Conservation (phyloP, 2,113 vertebrate genomes). For the Puma concolor region DNA sequence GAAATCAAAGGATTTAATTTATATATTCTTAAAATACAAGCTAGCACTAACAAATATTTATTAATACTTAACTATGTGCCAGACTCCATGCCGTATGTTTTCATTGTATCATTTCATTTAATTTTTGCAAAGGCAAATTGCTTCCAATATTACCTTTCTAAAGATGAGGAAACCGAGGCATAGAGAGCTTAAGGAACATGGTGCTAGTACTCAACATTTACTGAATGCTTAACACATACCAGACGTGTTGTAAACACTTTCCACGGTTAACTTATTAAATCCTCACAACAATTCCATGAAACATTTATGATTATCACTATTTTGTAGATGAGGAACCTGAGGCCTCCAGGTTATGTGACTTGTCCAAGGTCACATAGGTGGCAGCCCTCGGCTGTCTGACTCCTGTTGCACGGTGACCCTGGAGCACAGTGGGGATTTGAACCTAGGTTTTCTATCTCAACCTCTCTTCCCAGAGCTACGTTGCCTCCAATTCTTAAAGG, state of each 20-base stretch:
- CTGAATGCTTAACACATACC: neutral
- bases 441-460: neutral
- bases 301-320: neutral
- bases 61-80: neutral
- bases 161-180: neutral
- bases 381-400: neutral
- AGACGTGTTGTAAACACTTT: neutral
- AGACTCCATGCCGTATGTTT: neutral
- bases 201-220: neutral
- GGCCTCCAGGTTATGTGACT: neutral
- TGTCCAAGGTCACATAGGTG: neutral
- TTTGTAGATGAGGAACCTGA: neutral
- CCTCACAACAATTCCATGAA: neutral
- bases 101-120: neutral
- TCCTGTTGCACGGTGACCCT: neutral
- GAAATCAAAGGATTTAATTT: conserved; percentile 20
- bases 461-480: neutral
- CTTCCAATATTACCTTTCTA: neutral
- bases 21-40: neutral
- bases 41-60: neutral
- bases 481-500: neutral
- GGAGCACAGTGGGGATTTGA: neutral
- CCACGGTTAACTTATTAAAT: neutral
- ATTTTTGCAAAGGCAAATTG: neutral
- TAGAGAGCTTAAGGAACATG: neutral